Conservation (phyloP, 2,888 invertebrate species). For the Tipula confusa region DNA sequence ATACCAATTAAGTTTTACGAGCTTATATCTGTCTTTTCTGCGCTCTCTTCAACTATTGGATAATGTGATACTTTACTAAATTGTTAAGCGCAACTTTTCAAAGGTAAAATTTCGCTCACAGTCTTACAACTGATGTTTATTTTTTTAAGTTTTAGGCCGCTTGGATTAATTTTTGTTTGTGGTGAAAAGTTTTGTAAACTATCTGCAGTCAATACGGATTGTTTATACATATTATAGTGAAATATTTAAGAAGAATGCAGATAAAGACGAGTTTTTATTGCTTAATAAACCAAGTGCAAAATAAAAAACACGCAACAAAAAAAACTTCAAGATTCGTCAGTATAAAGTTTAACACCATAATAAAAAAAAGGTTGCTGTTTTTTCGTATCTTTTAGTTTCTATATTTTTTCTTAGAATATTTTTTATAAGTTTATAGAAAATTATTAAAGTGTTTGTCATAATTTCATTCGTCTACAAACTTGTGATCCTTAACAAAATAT, state of each 20-base stretch:
- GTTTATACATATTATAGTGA: too few species aligned
- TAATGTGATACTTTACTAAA: neutral
- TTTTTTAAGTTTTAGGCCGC: neutral
- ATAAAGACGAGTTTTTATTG: neutral
- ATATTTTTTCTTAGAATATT: neutral
- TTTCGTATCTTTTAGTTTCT: neutral
- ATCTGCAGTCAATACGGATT: neutral
- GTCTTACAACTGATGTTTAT: neutral
- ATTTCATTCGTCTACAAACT: too few species aligned
- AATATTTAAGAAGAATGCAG: neutral
- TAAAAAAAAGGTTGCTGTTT: neutral
- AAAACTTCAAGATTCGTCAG: neutral
- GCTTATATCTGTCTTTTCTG: neutral
- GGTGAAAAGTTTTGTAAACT: neutral
- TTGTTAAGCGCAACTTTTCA: neutral
- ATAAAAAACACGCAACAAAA: neutral
- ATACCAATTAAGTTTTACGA: conserved; percentile 20
- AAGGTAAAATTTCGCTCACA: neutral
- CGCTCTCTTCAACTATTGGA: neutral
- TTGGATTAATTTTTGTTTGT: neutral
- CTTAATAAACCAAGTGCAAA: neutral
- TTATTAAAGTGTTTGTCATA: too few species aligned
- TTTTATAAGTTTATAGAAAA: neutral
- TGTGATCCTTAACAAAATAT: too few species aligned
- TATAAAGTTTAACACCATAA: neutral